Evolutionary conservation across 2,797 vertebrate species (phyloP).

Genomic region (Peromyscus attwateri): DNA sequence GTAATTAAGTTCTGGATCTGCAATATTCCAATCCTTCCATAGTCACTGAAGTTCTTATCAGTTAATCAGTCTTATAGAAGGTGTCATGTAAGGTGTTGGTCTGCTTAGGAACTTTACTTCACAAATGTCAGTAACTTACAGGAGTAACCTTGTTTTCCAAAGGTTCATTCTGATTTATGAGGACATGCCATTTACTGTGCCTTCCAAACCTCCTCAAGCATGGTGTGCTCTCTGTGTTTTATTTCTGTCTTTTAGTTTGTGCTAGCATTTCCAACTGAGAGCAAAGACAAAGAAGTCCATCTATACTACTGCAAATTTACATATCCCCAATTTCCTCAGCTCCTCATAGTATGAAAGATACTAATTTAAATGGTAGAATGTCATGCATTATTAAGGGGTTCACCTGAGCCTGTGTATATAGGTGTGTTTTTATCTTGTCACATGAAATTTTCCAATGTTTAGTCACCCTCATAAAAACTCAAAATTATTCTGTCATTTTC

Average conservation of each 20-base stretch:
- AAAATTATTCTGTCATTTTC: constrained; percentile 21
- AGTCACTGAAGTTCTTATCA: not conserved
- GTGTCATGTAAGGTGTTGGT: not conserved
- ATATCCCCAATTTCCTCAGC: not conserved
- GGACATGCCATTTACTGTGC: not conserved
- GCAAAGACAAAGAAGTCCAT: constrained; percentile 16
- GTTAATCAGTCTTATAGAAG: not conserved
- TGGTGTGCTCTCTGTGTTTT: not conserved
- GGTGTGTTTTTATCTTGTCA: constrained; percentile 38
- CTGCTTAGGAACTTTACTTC: not conserved
- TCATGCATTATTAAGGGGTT: constrained; percentile 30
- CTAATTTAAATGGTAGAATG: not conserved
- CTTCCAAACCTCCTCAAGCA: constrained; percentile 27
- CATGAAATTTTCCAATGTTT: constrained; percentile 20
- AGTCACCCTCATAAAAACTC: constrained; percentile 22
- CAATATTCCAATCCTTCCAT: not conserved
- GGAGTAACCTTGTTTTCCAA: constrained; percentile 7
- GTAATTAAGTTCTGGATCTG: no score
- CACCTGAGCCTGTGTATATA: not conserved
- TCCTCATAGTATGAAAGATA: constrained; percentile 12
- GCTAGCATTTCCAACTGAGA: constrained; percentile 4
- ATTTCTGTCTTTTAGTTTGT: constrained; percentile 18
- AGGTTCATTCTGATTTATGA: constrained; percentile 19
- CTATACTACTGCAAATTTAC: constrained; percentile 18
- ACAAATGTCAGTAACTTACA: not conserved